Evolutionary conservation across 2,113 vertebrate genomes (phyloP).

Genomic region (Ardeotis arabs): DNA sequence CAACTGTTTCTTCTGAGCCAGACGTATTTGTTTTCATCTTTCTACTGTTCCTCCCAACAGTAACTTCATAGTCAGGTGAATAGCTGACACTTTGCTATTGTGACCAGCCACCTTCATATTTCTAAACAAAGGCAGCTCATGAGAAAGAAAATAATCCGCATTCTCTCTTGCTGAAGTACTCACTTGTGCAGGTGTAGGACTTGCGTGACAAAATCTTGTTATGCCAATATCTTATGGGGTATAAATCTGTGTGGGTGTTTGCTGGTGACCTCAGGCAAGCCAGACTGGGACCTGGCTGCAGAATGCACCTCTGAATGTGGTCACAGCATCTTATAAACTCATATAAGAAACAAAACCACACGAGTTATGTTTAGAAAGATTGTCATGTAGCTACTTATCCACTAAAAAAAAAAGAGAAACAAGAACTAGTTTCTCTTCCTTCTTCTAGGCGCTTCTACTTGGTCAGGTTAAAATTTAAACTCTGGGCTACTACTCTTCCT

Average conservation of each 20-base stretch:
- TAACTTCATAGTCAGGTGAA: not conserved
- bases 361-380: not conserved
- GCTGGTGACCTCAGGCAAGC: not conserved
- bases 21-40: conserved; percentile 10
- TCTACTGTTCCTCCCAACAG: not conserved
- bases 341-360: not conserved
- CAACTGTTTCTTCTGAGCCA: not conserved
- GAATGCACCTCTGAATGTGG: not conserved
- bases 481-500: not conserved
- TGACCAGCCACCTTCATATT: not conserved
- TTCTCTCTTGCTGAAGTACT: not conserved
- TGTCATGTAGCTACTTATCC: not conserved
- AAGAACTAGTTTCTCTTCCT: not conserved
- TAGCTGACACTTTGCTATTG: not conserved
- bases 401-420: not conserved
- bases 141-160: not conserved
- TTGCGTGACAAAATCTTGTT: not conserved
- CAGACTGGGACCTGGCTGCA: not conserved
- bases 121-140: not conserved
- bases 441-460: not conserved
- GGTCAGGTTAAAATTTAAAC: not conserved
- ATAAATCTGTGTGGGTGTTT: not conserved
- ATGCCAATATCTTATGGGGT: not conserved
- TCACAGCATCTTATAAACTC: not conserved
- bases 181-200: not conserved